A percentile compares a stretch with the other conserved stretches of the same genome.
Conservation (phyloP, 1,140 invertebrate genomes). For the Spodoptera frugiperda region DNA sequence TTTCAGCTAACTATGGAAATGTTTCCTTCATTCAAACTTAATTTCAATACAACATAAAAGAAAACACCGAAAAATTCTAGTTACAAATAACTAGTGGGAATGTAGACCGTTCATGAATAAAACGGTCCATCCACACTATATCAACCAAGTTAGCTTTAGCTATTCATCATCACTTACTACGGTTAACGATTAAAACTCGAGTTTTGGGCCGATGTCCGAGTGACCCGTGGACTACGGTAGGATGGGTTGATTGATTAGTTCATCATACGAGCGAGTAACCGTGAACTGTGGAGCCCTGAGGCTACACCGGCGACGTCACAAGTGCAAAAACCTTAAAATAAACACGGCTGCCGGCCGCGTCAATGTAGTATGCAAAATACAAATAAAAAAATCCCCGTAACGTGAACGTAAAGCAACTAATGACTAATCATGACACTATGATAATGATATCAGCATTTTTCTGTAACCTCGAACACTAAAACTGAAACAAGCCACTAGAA, state of each 20-base stretch:
- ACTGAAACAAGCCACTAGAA: neutral
- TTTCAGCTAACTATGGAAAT: too few relatives aligned
- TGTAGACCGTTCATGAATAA: too few relatives aligned
- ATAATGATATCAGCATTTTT: slow-evolving; percentile 30
- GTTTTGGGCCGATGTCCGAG: neutral
- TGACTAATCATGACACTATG: slow-evolving; percentile 25
- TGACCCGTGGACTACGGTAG: slow-evolving; percentile 12
- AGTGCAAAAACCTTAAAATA: slow-evolving; percentile 27
- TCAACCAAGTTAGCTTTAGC: too few relatives aligned
- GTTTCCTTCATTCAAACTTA: too few relatives aligned
- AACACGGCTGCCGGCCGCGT: slow-evolving; percentile 16
- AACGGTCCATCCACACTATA: too few relatives aligned
- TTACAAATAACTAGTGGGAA: too few relatives aligned
- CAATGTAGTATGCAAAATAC: slow-evolving; percentile 23
- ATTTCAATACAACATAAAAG: neutral
- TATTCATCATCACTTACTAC: neutral
- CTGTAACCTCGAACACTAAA: neutral
- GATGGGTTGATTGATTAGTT: slow-evolving; percentile 21
- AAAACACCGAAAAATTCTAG: neutral
- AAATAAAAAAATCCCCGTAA: slow-evolving; percentile 23
- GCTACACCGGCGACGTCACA: slow-evolving; percentile 27
- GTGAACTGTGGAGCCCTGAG: slow-evolving; percentile 12
- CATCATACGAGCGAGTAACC: slow-evolving; percentile 30
- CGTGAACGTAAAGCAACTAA: slow-evolving; percentile 12
- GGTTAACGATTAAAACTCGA: slow-evolving; percentile 6